These are phyloP conservation scores for Sphaerodactylus townsendi DNA, from an alignment of 2,113 vertebrate genomes.

Conservation along the genomic window DNA sequence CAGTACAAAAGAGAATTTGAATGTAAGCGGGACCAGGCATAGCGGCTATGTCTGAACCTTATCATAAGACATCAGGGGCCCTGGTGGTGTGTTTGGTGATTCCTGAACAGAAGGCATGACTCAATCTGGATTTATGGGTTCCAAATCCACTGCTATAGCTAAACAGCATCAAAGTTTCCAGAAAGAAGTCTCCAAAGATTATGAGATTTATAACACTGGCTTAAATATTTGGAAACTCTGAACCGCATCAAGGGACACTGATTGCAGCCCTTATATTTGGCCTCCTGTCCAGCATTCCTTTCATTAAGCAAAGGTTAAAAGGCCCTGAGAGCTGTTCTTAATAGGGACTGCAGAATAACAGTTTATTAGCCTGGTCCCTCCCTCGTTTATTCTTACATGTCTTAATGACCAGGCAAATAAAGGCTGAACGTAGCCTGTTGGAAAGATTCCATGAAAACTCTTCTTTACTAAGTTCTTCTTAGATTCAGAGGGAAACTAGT, in stretches of 20 bases:
- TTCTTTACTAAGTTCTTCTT: not conserved
- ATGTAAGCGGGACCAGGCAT: too few species aligned
- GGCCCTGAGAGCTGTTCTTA: not conserved
- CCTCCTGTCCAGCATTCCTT: not conserved
- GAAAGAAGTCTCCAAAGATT: accelerated
- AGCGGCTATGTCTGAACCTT: not conserved
- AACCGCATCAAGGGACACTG: not conserved
- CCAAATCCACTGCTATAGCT: not conserved
- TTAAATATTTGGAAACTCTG: not conserved
- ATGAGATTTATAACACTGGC: not conserved
- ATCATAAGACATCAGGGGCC: accelerated
- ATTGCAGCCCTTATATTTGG: not conserved
- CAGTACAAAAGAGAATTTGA: accelerated
- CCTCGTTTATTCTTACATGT: not conserved
- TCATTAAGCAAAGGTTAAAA: not conserved
- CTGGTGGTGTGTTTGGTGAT: not conserved
- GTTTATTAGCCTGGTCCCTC: not conserved
- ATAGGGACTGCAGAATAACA: not conserved
- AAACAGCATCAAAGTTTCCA: accelerated
- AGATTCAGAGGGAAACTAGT: not conserved
- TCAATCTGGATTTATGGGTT: not conserved
- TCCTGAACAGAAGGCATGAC: not conserved
- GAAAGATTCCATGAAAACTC: not conserved
- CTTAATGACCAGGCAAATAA: not conserved
- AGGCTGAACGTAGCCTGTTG: not conserved